Evolutionary conservation across 1,140 invertebrate species (phyloP).

Genomic region (Drosophila guanche): DNA sequence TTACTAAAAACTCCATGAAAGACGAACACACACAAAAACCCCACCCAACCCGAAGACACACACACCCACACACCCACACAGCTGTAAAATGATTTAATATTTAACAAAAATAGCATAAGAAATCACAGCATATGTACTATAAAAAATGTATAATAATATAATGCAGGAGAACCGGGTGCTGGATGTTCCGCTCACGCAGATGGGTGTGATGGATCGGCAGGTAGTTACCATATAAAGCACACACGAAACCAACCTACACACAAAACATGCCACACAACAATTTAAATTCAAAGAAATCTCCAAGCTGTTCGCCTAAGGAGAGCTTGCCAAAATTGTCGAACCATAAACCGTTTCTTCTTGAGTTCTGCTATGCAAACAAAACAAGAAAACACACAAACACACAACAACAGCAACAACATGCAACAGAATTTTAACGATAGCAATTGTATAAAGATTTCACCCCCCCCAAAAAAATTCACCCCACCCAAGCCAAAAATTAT

Average conservation of each 20-base stretch:
- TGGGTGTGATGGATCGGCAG: slow-evolving; percentile 94
- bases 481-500: slow-evolving; percentile 31
- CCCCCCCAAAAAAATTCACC: slow-evolving; percentile 6
- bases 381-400: slow-evolving; percentile 21
- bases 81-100: slow-evolving; percentile 46
- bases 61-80: slow-evolving; percentile 13
- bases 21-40: not conserved
- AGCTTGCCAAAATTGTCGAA: slow-evolving; percentile 28
- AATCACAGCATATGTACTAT: slow-evolving; percentile 49
- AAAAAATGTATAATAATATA: slow-evolving; percentile 66
- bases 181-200: slow-evolving; percentile 93
- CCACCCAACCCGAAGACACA: not conserved
- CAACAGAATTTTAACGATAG: slow-evolving; percentile 61
- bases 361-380: slow-evolving; percentile 55
- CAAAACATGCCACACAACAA: slow-evolving; percentile 21
- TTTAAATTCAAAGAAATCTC: slow-evolving; percentile 19
- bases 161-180: slow-evolving; percentile 88
- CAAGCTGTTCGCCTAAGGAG: slow-evolving; percentile 3
- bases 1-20: not conserved
- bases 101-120: slow-evolving; percentile 22
- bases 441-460: slow-evolving; percentile 52
- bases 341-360: slow-evolving; percentile 60
- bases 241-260: slow-evolving; percentile 33
- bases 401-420: slow-evolving; percentile 21
- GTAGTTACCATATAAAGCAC: slow-evolving; percentile 84